phyloP scores from a whole-genome alignment of 2,888 invertebrate genomes.

The Heliconius ethilla region DNA sequence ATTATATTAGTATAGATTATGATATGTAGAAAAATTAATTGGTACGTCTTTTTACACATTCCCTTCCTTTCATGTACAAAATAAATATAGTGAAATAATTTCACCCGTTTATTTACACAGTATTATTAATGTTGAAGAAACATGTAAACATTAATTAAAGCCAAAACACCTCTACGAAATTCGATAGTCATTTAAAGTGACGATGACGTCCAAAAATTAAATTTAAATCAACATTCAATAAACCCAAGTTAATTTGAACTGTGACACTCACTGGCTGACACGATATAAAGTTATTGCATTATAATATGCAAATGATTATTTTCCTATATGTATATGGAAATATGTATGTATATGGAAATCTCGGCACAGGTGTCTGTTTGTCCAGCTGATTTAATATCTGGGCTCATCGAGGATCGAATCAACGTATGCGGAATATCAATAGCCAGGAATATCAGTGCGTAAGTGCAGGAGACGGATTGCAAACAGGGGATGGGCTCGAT shows the following conservation, averaged over 20 bases:
- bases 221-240: constrained; percentile 22
- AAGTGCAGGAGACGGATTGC: constrained; percentile 70
- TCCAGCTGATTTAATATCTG: constrained; percentile 77
- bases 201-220: constrained; percentile 15
- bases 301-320: constrained; percentile 58
- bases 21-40: neutral
- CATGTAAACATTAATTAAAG: constrained; percentile 1
- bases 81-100: neutral
- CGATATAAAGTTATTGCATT: constrained; percentile 38
- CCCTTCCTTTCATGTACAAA: neutral
- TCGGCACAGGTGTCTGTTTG: constrained; percentile 70
- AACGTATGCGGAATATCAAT: constrained; percentile 73
- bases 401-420: constrained; percentile 69
- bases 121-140: constrained; percentile 18
- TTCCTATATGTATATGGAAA: constrained; percentile 56
- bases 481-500: constrained; percentile 62
- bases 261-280: constrained; percentile 28
- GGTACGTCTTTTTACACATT: neutral
- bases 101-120: neutral
- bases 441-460: constrained; percentile 60
- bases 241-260: constrained; percentile 20
- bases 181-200: constrained; percentile 20
- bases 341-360: constrained; percentile 59
- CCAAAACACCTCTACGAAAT: constrained; percentile 1
- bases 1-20: no score